phyloP scores from a whole-genome alignment of 2,888 invertebrate genomes.

The Erebia palarica region DNA sequence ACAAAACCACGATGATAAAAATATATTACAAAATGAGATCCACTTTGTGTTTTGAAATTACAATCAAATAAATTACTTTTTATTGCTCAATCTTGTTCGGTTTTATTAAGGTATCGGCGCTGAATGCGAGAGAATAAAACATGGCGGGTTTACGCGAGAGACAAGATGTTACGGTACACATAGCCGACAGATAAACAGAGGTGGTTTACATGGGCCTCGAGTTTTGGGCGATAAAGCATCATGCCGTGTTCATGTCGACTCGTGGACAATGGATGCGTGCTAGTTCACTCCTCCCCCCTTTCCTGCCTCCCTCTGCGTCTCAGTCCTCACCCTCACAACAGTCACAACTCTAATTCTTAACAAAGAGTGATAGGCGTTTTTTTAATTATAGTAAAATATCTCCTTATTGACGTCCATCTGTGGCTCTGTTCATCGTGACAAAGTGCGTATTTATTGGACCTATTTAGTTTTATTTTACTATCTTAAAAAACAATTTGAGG shows the following conservation, averaged over 20 bases:
- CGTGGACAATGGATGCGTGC: conserved; percentile 54
- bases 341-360: conserved; percentile 24
- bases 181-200: conserved; percentile 63
- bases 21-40: conserved; percentile 81
- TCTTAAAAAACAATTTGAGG: background rate
- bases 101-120: conserved; percentile 82
- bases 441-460: conserved; percentile 25
- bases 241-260: conserved; percentile 64
- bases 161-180: conserved; percentile 67
- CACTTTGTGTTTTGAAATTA: conserved; percentile 82
- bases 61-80: conserved; percentile 83
- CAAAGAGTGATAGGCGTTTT: conserved; percentile 36
- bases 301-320: conserved; percentile 27
- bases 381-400: conserved; percentile 39
- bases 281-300: conserved; percentile 40
- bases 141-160: conserved; percentile 77
- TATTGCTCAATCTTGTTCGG: conserved; percentile 82
- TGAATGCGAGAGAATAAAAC: conserved; percentile 77
- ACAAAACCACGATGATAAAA: conserved; percentile 81
- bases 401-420: conserved; percentile 17
- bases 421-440: conserved; percentile 27
- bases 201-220: conserved; percentile 70
- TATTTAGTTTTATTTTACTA: conserved; percentile 18
- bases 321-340: background rate
- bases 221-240: conserved; percentile 72